A percentile compares a stretch with the other conserved stretches of the same genome.
These are phyloP conservation scores for Mesoligia furuncula DNA, from an alignment of 2,888 invertebrate species.

Conservation along the genomic window DNA sequence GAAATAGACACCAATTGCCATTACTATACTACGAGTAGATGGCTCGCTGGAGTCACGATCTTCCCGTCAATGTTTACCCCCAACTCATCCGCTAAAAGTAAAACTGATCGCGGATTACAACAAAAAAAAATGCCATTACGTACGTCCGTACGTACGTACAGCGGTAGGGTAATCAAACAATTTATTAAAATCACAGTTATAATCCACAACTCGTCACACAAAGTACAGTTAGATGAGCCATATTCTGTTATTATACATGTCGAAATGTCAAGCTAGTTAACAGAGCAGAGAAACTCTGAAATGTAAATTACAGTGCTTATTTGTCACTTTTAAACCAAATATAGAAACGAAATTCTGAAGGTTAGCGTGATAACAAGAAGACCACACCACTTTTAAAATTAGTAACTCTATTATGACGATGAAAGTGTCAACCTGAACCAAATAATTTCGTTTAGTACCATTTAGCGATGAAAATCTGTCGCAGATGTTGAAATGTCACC, in stretches of 20 bases:
- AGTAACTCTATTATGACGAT: conserved; percentile 35
- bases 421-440: conserved; percentile 62
- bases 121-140: too few species aligned
- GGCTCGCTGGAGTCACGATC: too few species aligned
- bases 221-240: conserved; percentile 27
- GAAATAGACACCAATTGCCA: neutral
- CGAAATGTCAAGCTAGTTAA: conserved; percentile 18
- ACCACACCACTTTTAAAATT: conserved; percentile 52
- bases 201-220: conserved; percentile 8
- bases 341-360: conserved; percentile 32
- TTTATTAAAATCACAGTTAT: conserved; percentile 29
- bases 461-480: conserved; percentile 64
- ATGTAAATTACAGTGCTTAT: conserved; percentile 13
- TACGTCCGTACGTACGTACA: too few species aligned
- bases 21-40: too few species aligned
- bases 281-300: conserved; percentile 39
- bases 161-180: neutral
- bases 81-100: too few species aligned
- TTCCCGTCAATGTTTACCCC: too few species aligned
- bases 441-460: conserved; percentile 48
- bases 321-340: conserved; percentile 36
- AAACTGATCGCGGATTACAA: too few species aligned
- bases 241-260: conserved; percentile 4
- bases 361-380: conserved; percentile 9
- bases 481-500: conserved; percentile 63